Base-by-base conservation (phyloP, 2,888 invertebrate genomes). In the Bhutanitis thaidina region DNA sequence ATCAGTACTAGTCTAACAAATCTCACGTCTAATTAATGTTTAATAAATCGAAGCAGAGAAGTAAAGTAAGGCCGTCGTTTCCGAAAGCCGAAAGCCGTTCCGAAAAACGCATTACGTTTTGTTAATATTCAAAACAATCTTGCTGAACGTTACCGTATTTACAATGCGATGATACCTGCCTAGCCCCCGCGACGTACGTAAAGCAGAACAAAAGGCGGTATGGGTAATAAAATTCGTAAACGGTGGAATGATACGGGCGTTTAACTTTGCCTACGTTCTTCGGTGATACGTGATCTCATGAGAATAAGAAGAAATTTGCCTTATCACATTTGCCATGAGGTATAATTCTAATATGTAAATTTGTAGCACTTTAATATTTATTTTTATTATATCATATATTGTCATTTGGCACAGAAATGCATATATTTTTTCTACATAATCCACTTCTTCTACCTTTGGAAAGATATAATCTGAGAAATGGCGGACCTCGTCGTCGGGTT, bases 141-240 rank as follows among this genome's bases (percentile, higher is more conserved):
- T 34, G 25, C n/a, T 3, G 32, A 30, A n/a, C 9, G 30, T 30
- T 9, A 10, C 30, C 27, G 15, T 20, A 38, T 34, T 34, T 4
- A 34, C 9, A 34, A 38, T 14, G 13, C 13, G 44, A 38, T 15
- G 34, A 50, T 44, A 62, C 57, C 57, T 57, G 55, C 53, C 56
- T 45, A 61, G 58, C 57, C 61, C 61, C 51, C 48, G 56, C 62
- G 60, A 60, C 57, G 52, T 62, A 63, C 64, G 63, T 64, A 68
- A 70, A 72, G 61, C 70, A 71, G 77, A 80, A 82, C 77, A 82
- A 78, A 77, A 75, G 77, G 53, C 60, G 79, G 73, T 77, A 68
- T 65, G 77, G 76, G 79, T 78, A 82, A 82, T 88, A 87, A 88
- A 88, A 86, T 87, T 84, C 83, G 82, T 81, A 82, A 86, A 80